These are phyloP conservation scores for Sturnira hondurensis DNA, from an alignment of 2,113 vertebrate genomes.

Conservation along the genomic window DNA sequence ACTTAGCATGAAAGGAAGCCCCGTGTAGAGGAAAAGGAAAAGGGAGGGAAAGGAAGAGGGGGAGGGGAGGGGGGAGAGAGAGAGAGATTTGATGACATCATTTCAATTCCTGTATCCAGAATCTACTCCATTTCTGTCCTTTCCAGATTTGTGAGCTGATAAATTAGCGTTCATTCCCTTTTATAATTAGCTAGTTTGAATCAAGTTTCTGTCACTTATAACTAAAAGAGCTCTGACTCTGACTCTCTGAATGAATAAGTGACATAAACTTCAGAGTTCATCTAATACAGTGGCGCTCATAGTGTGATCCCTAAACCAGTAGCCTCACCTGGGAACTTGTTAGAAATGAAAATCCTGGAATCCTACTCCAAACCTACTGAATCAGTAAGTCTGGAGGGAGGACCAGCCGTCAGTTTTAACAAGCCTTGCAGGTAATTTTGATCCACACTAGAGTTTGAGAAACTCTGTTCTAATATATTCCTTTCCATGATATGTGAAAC, in stretches of 20 bases:
- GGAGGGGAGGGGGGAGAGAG: background rate
- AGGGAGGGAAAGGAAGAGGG: background rate
- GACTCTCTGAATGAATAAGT: background rate
- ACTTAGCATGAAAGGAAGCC: background rate
- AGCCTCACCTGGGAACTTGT: background rate
- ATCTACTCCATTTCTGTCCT: background rate
- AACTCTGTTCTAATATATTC: background rate
- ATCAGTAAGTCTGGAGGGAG: background rate
- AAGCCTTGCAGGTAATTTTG: slow-evolving; percentile 3
- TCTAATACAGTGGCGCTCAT: background rate
- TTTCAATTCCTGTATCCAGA: slow-evolving; percentile 44
- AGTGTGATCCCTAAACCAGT: background rate
- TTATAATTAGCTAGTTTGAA: slow-evolving; percentile 23
- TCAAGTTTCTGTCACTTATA: slow-evolving; percentile 49
- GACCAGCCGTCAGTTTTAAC: background rate
- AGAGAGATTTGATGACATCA: background rate
- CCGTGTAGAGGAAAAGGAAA: background rate
- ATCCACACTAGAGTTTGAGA: background rate
- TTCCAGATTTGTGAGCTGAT: slow-evolving; percentile 23
- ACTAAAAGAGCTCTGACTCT: slow-evolving; percentile 10
- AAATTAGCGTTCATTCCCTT: slow-evolving; percentile 49
- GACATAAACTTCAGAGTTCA: background rate
- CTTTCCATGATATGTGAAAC: slow-evolving; percentile 7
- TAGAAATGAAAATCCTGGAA: background rate
- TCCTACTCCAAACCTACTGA: background rate